Conservation (phyloP, 1,140 invertebrate genomes). For the Planococcus citri region DNA sequence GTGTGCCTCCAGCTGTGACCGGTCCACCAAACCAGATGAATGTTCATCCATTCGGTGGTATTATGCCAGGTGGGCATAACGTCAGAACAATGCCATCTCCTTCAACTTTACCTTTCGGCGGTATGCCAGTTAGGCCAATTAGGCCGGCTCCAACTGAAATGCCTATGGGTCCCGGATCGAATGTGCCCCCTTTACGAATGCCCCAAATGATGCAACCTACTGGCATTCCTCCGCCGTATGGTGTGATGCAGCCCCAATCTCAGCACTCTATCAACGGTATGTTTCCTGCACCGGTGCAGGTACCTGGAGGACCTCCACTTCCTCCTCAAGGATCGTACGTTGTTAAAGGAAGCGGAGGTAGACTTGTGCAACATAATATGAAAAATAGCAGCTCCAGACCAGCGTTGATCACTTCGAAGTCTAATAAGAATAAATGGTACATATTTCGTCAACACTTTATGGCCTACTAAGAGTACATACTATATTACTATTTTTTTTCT, state of each 20-base stretch:
- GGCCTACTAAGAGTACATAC: too few species aligned
- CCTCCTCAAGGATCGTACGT: too few species aligned
- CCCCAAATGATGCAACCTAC: background rate
- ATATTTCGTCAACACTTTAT: too few species aligned
- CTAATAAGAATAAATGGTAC: slow-evolving; percentile 14
- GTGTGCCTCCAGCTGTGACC: background rate
- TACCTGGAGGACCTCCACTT: too few species aligned
- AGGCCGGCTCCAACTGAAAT: background rate
- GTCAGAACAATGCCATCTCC: background rate
- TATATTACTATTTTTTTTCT: too few species aligned
- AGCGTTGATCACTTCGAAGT: background rate
- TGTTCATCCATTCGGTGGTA: background rate
- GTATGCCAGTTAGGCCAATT: too few species aligned
- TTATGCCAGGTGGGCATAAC: background rate
- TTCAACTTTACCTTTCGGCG: too few species aligned
- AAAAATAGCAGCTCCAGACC: background rate
- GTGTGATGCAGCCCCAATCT: background rate
- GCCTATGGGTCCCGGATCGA: background rate
- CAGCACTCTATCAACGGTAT: background rate
- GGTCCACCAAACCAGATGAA: background rate
- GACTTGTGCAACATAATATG: background rate
- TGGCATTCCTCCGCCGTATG: background rate
- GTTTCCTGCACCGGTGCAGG: background rate
- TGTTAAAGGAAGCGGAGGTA: background rate
- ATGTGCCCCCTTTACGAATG: background rate